These are phyloP conservation scores for Gallinago media DNA, from an alignment of 2,113 vertebrate species.

Conservation along the genomic window DNA sequence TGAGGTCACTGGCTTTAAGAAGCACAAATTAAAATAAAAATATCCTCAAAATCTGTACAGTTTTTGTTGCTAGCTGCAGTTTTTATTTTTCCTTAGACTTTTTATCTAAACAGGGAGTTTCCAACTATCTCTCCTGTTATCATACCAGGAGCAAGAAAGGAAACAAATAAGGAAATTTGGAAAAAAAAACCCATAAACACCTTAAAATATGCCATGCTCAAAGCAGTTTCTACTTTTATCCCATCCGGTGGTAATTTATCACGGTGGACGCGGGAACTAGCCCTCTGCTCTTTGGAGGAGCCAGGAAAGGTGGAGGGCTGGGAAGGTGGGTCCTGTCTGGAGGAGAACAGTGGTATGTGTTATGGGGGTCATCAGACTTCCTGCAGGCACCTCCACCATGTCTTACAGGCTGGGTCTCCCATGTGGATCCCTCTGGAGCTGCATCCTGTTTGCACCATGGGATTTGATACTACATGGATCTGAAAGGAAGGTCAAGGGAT, in stretches of 20 bases:
- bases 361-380: background rate
- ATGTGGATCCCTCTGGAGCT: background rate
- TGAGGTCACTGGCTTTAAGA: background rate
- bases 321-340: background rate
- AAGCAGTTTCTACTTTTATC: constrained; percentile 27
- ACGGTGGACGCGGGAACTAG: background rate
- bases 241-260: constrained; percentile 14
- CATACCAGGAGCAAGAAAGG: constrained; percentile 2
- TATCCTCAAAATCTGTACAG: background rate
- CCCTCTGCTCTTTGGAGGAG: constrained; percentile 7
- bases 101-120: background rate
- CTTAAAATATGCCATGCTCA: background rate
- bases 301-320: constrained; percentile 20
- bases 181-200: background rate
- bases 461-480: background rate
- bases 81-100: background rate
- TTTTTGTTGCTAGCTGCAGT: background rate
- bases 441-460: constrained; percentile 8
- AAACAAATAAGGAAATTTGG: constrained; percentile 24
- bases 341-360: background rate
- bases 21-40: background rate
- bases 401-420: background rate
- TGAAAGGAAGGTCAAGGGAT: background rate
- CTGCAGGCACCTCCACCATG: background rate
- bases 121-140: background rate